Evolutionary conservation across 1,140 invertebrate genomes (phyloP), one percentile per base, ranked within the genome.

Genomic region (Argopecten irradians): DNA sequence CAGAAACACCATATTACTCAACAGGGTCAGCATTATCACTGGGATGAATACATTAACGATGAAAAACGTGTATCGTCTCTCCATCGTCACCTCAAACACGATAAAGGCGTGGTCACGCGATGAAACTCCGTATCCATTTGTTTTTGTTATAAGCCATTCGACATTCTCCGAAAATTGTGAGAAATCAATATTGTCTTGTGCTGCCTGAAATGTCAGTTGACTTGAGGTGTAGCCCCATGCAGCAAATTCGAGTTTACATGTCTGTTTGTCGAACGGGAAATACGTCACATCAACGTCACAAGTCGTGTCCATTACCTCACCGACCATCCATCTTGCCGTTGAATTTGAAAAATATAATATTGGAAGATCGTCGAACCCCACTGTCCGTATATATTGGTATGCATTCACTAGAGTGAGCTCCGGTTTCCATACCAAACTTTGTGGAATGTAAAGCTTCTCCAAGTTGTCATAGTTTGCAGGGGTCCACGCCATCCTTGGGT

Each of bases 241-340:
- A 32, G 83, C 28, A 34, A 87, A 39, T 32, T 34, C 33, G 13
- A 87, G 35, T 41, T 83, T 41, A 87, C 86, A 87, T n/a, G 19
- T 87, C 32, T 87, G 86, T 13, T 33, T 71, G 82, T 87, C 86
- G 41, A 87, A 87, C 34, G 86, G 86, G 36, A 87, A 87, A 82
- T 83, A 83, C 41, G 86, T 87, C 7, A 83, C 86, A n/a, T 87
- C 86, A 14, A 83, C 82, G 28, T 39, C 39, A 36, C 86, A 87
- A 0, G 39, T 35, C 2, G 86, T 87, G n/a, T 87, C 71, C 34
- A 87, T 16, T 11, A 83, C 82, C n/a, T 87, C 86, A 7, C 86
- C 86, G 5, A 87, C 41, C 41, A 34, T 41, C 36, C 71, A 82
- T 28, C n/a, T 32, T 8, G 82, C 86, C 32, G 34, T 43, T 39